These are phyloP conservation scores for Enteromius mattozi DNA, from an alignment of 2,797 vertebrate genomes.

Conservation along the genomic window DNA sequence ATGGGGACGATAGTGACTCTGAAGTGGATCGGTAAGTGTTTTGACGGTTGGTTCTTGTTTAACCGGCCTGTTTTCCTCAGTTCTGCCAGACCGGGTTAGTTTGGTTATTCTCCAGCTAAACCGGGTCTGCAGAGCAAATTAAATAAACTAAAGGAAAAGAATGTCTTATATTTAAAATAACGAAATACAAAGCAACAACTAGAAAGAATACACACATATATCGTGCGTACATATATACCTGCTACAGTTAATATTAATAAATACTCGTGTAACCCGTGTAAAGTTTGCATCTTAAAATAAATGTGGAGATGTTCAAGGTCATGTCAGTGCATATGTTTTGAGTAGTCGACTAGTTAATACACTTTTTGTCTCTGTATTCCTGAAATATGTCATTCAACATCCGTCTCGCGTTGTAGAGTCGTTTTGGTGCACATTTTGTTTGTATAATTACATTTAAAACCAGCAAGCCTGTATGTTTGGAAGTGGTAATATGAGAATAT, in stretches of 20 bases:
- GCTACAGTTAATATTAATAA: neutral
- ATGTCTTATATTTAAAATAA: neutral
- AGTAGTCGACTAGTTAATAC: neutral
- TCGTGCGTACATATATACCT: too few relatives aligned
- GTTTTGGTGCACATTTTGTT: neutral
- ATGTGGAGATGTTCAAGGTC: neutral
- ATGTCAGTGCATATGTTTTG: neutral
- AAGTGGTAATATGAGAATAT: neutral
- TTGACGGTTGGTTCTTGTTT: neutral
- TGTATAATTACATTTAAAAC: neutral
- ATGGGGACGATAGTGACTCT: constrained; percentile 59
- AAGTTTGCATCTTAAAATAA: neutral
- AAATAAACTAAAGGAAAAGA: neutral
- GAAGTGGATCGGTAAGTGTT: constrained; percentile 62
- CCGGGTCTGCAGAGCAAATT: neutral
- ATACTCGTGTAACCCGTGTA: neutral
- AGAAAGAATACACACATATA: too few relatives aligned
- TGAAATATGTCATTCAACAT: neutral
- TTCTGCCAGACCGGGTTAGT: neutral
- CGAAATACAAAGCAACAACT: neutral
- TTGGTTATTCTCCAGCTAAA: neutral
- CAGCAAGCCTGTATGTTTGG: neutral
- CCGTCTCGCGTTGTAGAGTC: neutral
- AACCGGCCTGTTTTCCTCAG: neutral
- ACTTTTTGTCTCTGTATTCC: neutral